Percentiles rank a stretch among this genome's conserved stretches.
Evolutionary conservation across 2,888 invertebrate species (phyloP).

Genomic region (Acleris cristana): DNA sequence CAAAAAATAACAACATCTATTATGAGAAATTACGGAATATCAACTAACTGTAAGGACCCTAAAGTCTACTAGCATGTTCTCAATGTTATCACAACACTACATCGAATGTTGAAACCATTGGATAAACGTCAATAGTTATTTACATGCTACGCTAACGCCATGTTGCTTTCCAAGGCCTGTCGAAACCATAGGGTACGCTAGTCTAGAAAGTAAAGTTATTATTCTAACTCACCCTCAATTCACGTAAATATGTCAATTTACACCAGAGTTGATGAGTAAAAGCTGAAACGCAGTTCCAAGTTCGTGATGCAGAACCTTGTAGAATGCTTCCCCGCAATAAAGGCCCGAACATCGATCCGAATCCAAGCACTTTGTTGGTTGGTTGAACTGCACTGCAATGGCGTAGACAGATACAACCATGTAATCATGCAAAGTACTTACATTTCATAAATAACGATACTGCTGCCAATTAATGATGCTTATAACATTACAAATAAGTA

Average conservation of each 20-base stretch:
- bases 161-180: constrained; percentile 73
- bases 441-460: constrained; percentile 1
- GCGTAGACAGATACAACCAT: constrained; percentile 41
- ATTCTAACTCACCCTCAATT: constrained; percentile 76
- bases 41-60: not conserved
- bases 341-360: constrained; percentile 88
- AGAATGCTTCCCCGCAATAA: constrained; percentile 86
- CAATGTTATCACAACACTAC: constrained; percentile 35
- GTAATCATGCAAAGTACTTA: constrained; percentile 27
- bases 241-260: constrained; percentile 83
- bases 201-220: constrained; percentile 49
- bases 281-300: constrained; percentile 87
- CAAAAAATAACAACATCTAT: not conserved
- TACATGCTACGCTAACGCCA: constrained; percentile 81
- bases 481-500: not conserved
- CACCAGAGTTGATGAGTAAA: constrained; percentile 85
- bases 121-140: constrained; percentile 74
- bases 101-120: constrained; percentile 46
- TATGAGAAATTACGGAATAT: not conserved
- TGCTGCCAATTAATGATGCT: not conserved
- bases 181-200: constrained; percentile 68
- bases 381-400: constrained; percentile 64
- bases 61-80: constrained; percentile 7
- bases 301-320: constrained; percentile 87
- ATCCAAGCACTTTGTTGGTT: constrained; percentile 67